Base-by-base conservation (phyloP, 2,797 vertebrate genomes). In the Karalla daura region DNA sequence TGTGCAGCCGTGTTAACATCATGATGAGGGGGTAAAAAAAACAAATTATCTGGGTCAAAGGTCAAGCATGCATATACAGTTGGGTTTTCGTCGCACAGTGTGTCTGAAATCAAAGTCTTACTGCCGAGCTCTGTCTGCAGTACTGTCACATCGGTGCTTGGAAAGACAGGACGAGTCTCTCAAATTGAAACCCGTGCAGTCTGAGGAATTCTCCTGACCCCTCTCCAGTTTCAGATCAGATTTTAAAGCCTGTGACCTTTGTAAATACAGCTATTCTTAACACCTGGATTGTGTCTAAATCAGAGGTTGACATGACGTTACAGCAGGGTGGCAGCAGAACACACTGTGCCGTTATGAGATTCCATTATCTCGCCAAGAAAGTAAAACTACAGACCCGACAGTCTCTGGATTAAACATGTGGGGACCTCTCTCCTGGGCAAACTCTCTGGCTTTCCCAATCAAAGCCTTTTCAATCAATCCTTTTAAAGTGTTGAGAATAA, bases 201-300 rank as follows among this genome's bases (percentile, higher is more conserved):
- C 32, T 21, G 52, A 63, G 78, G 78, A 86, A 87, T 78, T 74
- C 76, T 45, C 15, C 30, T 33, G 61, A 63, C 52, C 23, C 72
- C n/a, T 63, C 78, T 86, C 74, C 56, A 25, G 49, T 87, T 87
- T 77, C 80, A 83, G 60, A 80, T 82, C 73, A 53, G 32, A 76
- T 87, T 78, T 80, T 56, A 70, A n/a, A 47, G 69, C 56, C n/a
- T 67, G 24, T 55, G 76, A 83, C 75, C 83, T 87, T 80, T 73
- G 43, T 78, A 78, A 84, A 81, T 54, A 74, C n/a, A 36, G 69
- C 81, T 83, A 81, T 80, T 77, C 77, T 74, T 75, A 70, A 83
- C 71, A 71, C 72, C 64, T 82, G 60, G 68, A 86, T 83, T 81
- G 63, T 81, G 74, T 73, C 55, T 64, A 56, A 77, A 68, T 70